Percentiles rank a stretch among this genome's conserved stretches.
Evolutionary conservation across 2,797 vertebrate genomes (phyloP).

Genomic region (Cuniculus paca): DNA sequence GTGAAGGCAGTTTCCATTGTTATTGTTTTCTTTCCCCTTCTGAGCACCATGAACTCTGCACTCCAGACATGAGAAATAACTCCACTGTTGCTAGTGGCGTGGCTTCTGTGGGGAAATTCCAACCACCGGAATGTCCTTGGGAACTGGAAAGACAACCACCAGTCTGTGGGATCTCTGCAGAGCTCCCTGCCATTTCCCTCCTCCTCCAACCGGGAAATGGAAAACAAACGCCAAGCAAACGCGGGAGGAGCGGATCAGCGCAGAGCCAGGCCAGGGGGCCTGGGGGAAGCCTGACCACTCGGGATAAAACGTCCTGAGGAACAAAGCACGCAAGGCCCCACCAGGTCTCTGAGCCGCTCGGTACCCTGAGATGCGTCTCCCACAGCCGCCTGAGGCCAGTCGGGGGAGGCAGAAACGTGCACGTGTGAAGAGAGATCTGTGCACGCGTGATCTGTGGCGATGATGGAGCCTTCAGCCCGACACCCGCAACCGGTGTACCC

Average conservation of each 20-base stretch:
- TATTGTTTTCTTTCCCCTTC: slow-evolving; percentile 58
- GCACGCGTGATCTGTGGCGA: slow-evolving; percentile 81
- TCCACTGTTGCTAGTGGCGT: slow-evolving; percentile 66
- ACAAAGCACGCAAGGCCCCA: background rate
- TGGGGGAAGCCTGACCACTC: background rate
- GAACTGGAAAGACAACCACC: slow-evolving; percentile 35
- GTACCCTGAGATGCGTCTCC: slow-evolving; percentile 63
- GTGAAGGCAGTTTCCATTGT: slow-evolving; percentile 49
- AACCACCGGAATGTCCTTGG: slow-evolving; percentile 80
- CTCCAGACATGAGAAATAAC: slow-evolving; percentile 71
- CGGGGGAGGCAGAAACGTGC: slow-evolving; percentile 66
- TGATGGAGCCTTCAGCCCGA: slow-evolving; percentile 84
- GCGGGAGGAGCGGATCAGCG: background rate
- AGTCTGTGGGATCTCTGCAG: background rate
- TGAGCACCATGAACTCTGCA: slow-evolving; percentile 73
- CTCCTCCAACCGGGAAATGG: background rate
- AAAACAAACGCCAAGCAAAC: background rate
- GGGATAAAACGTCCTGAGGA: background rate
- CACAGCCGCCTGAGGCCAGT: slow-evolving; percentile 65
- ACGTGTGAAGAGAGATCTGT: slow-evolving; percentile 72
- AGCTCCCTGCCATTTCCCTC: background rate
- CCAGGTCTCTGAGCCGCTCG: background rate
- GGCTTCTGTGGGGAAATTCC: slow-evolving; percentile 80
- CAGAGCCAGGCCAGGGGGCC: background rate
- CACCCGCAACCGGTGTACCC: slow-evolving; percentile 83